Evolutionary conservation across 2,888 invertebrate species (phyloP).

Genomic region (Nebria salina): DNA sequence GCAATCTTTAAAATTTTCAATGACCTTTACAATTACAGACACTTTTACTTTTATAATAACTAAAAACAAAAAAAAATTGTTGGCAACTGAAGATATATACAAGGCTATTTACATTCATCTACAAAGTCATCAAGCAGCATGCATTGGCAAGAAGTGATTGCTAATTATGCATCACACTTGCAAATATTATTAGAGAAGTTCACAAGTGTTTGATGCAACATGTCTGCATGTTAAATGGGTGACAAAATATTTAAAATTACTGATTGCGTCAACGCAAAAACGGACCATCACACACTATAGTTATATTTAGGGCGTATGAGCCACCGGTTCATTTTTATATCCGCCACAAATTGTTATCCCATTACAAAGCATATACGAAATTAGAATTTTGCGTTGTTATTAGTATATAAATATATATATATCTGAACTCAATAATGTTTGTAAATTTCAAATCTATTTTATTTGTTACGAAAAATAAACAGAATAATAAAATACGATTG

Average conservation of each 20-base stretch:
- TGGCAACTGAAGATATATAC: background rate
- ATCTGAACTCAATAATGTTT: background rate
- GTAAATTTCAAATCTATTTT: too few relatives aligned
- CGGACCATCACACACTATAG: background rate
- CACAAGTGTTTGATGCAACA: background rate
- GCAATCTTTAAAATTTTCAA: background rate
- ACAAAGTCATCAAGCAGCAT: background rate
- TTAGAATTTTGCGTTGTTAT: background rate
- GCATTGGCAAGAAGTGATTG: background rate
- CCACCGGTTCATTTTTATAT: background rate
- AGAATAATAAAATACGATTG: too few relatives aligned
- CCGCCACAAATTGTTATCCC: background rate
- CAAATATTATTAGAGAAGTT: background rate
- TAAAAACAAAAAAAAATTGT: background rate
- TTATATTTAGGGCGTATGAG: background rate
- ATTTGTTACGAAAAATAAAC: too few relatives aligned
- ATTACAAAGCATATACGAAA: background rate
- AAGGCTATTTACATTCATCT: background rate
- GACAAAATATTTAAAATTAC: background rate
- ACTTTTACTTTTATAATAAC: background rate
- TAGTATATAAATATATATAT: background rate
- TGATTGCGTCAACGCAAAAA: background rate
- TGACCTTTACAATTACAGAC: background rate
- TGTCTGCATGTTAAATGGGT: background rate
- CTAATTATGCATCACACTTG: background rate